Percentiles rank a stretch among this genome's conserved stretches.
Conservation (phyloP, 1,140 invertebrate genomes). For the Drosophila equinoxialis region DNA sequence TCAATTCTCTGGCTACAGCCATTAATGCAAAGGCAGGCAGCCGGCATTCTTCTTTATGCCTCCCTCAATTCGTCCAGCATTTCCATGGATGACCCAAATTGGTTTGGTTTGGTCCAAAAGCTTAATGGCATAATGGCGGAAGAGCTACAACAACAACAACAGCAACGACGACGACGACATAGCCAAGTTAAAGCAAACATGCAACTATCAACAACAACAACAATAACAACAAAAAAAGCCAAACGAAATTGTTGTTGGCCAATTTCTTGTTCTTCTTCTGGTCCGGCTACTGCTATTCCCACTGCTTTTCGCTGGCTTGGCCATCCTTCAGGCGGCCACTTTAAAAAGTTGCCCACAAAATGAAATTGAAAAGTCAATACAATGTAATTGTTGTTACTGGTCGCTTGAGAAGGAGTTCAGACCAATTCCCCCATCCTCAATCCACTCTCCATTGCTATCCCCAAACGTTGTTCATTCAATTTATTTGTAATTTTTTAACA, state of each 20-base stretch:
- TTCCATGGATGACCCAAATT: slow-evolving; percentile 71
- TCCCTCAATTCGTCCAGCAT: slow-evolving; percentile 6
- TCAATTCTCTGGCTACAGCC: slow-evolving; percentile 46
- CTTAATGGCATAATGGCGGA: slow-evolving; percentile 75
- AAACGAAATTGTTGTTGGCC: slow-evolving; percentile 26
- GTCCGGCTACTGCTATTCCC: not conserved
- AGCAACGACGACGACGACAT: slow-evolving; percentile 13
- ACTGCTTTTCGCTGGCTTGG: slow-evolving; percentile 4
- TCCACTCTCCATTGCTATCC: slow-evolving; percentile 15
- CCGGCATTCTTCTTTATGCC: not conserved
- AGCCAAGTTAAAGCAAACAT: slow-evolving; percentile 62
- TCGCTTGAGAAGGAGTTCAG: slow-evolving; percentile 3
- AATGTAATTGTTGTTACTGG: slow-evolving; percentile 60
- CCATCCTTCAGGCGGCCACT: slow-evolving; percentile 51
- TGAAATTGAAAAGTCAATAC: slow-evolving; percentile 77
- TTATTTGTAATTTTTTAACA: slow-evolving; percentile 80
- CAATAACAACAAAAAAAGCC: slow-evolving; percentile 4
- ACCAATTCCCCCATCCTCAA: slow-evolving; percentile 4
- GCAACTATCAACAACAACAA: slow-evolving; percentile 37
- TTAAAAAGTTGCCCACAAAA: slow-evolving; percentile 73
- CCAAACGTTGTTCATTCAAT: slow-evolving; percentile 63
- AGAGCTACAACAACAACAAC: slow-evolving; percentile 54
- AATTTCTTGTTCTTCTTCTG: slow-evolving; percentile 31
- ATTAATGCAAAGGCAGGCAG: slow-evolving; percentile 67
- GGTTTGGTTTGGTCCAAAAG: slow-evolving; percentile 55